These are phyloP conservation scores for Molossus molossus DNA, from an alignment of 2,797 vertebrate genomes.

Conservation along the genomic window DNA sequence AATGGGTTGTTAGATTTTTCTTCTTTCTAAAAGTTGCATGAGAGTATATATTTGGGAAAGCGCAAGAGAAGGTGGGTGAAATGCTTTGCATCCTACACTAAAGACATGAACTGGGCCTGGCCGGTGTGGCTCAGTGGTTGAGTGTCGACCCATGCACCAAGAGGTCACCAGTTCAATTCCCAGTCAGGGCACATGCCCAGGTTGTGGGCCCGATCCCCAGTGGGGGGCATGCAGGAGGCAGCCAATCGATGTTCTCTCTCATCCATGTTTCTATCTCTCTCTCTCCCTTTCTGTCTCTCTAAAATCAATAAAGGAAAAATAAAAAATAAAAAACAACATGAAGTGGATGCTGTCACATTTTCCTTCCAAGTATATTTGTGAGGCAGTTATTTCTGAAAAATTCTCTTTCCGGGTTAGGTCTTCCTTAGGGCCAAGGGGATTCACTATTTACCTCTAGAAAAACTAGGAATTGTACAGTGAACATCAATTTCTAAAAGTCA, in stretches of 20 bases:
- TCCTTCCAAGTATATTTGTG: not conserved
- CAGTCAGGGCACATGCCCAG: no score
- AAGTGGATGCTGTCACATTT: not conserved
- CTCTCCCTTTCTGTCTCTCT: no score
- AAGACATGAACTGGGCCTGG: not conserved
- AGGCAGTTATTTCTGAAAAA: not conserved
- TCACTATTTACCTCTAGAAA: constrained; percentile 35
- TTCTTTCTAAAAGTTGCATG: not conserved
- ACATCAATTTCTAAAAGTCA: not conserved
- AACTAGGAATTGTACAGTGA: not conserved
- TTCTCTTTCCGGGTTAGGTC: not conserved
- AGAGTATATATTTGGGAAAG: not conserved
- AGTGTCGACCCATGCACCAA: no score
- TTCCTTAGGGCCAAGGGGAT: not conserved
- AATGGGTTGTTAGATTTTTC: not conserved
- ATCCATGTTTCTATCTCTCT: no score
- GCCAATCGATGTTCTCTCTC: no score
- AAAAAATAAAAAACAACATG: not conserved
- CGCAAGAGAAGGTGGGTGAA: not conserved
- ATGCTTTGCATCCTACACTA: not conserved
- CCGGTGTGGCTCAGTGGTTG: no score
- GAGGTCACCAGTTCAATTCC: no score
- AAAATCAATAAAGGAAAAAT: no score
- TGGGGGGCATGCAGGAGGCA: no score
- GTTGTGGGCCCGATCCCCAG: no score